Evolutionary conservation across 1,140 invertebrate genomes (phyloP).

Genomic region (Mercenaria mercenaria): DNA sequence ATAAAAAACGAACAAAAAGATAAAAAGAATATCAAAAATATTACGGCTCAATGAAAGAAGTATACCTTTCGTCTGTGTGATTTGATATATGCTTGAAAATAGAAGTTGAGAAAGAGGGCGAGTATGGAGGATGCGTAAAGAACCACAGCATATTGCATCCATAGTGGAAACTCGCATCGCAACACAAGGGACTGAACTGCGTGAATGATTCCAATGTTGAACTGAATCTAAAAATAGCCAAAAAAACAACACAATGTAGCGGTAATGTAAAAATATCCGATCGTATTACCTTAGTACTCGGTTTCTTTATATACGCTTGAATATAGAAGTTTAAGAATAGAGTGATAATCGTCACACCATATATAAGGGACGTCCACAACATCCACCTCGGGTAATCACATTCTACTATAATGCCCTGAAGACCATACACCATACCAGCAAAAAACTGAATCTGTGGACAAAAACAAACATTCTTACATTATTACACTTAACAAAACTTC

Average conservation of each 20-base stretch:
- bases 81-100: slow-evolving; percentile 87
- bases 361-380: slow-evolving; percentile 79
- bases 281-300: slow-evolving; percentile 54
- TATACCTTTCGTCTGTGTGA: slow-evolving; percentile 77
- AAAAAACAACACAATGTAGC: slow-evolving; percentile 67
- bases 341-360: slow-evolving; percentile 83
- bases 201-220: slow-evolving; percentile 93
- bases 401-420: slow-evolving; percentile 78
- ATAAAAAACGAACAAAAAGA: no score
- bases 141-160: slow-evolving; percentile 97
- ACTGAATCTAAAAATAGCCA: slow-evolving; percentile 90
- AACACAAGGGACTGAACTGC: slow-evolving; percentile 93
- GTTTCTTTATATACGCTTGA: slow-evolving; percentile 79
- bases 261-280: not conserved
- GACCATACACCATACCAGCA: slow-evolving; percentile 81
- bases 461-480: slow-evolving; percentile 68
- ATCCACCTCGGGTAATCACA: slow-evolving; percentile 84
- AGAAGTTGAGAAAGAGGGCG: slow-evolving; percentile 96
- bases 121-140: slow-evolving; percentile 97
- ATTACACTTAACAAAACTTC: not conserved
- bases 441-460: slow-evolving; percentile 83
- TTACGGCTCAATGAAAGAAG: not conserved
- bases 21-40: no score
- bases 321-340: slow-evolving; percentile 85
- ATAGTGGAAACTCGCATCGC: slow-evolving; percentile 95